Percentiles rank a stretch among this genome's conserved stretches.
These are phyloP conservation scores for Ichneumoninae sp. DNA, from an alignment of 2,888 invertebrate genomes.

Conservation along the genomic window DNA sequence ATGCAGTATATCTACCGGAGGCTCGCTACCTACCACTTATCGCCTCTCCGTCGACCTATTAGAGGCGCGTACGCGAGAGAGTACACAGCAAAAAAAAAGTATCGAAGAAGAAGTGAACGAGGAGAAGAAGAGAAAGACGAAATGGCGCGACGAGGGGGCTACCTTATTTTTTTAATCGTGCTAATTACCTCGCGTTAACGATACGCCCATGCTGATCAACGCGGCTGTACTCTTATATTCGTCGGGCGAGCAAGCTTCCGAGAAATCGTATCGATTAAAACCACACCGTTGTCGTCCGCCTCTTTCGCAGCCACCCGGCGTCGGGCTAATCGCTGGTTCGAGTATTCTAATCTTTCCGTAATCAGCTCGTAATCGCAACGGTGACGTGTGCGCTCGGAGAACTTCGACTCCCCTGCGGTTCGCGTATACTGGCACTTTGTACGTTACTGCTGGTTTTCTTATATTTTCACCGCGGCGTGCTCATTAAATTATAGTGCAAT, in stretches of 20 bases:
- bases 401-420: slow-evolving; percentile 23
- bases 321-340: slow-evolving; percentile 36
- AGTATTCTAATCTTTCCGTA: slow-evolving; percentile 57
- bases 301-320: slow-evolving; percentile 28
- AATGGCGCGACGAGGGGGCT: slow-evolving; percentile 52
- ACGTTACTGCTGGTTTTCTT: slow-evolving; percentile 1
- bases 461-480: slow-evolving; percentile 31
- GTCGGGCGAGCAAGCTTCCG: slow-evolving; percentile 39
- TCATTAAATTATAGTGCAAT: slow-evolving; percentile 61
- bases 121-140: slow-evolving; percentile 15
- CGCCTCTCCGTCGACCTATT: slow-evolving; percentile 65
- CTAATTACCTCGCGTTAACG: slow-evolving; percentile 66
- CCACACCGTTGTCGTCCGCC: slow-evolving; percentile 30
- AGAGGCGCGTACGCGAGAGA: slow-evolving; percentile 60
- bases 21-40: slow-evolving; percentile 65
- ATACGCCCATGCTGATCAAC: slow-evolving; percentile 65
- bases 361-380: slow-evolving; percentile 53
- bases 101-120: not conserved
- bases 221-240: slow-evolving; percentile 46
- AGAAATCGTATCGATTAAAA: slow-evolving; percentile 51
- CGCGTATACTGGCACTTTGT: slow-evolving; percentile 1
- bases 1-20: slow-evolving; percentile 33
- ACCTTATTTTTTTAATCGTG: slow-evolving; percentile 50
- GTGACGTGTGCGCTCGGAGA: slow-evolving; percentile 11
- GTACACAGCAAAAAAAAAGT: slow-evolving; percentile 22